A percentile compares a stretch with the other conserved stretches of the same genome.
Evolutionary conservation across 2,113 vertebrate genomes (phyloP).

Genomic region (Entomyzon cyanotis): DNA sequence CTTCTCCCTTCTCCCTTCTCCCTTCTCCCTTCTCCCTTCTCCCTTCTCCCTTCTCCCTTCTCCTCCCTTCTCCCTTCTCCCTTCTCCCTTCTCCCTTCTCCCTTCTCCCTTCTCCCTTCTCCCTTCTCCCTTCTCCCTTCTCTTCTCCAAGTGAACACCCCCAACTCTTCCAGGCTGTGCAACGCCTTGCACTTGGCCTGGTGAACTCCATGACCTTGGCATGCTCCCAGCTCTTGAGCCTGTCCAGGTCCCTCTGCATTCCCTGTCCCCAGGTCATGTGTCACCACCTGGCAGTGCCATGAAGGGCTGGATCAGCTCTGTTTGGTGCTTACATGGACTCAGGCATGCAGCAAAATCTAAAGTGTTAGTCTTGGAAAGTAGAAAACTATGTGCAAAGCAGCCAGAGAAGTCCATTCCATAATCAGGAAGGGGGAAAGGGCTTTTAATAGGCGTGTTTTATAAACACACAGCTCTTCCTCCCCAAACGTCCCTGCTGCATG

Average conservation of each 20-base stretch:
- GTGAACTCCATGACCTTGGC: not conserved
- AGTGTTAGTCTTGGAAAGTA: not conserved
- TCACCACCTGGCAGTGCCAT: fast-evolving
- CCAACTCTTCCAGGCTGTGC: not conserved
- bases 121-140: too few species aligned
- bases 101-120: too few species aligned
- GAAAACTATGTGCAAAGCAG: not conserved
- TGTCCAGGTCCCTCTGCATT: not conserved
- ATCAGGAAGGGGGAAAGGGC: not conserved
- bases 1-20: too few species aligned
- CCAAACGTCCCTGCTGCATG: fast-evolving
- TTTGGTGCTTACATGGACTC: fast-evolving
- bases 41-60: too few species aligned
- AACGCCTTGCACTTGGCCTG: not conserved
- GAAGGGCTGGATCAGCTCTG: fast-evolving
- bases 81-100: not conserved
- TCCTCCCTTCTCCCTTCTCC: not conserved
- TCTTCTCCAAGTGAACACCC: not conserved
- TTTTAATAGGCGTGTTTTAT: not conserved
- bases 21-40: not conserved
- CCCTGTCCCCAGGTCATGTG: fast-evolving
- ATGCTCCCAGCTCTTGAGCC: not conserved
- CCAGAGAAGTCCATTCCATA: not conserved
- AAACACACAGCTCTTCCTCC: not conserved
- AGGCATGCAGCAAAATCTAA: fast-evolving